A percentile compares a stretch with the other conserved stretches of the same genome.
These are phyloP conservation scores for Setophaga coronata DNA, from an alignment of 2,113 vertebrate species.

Conservation along the genomic window DNA sequence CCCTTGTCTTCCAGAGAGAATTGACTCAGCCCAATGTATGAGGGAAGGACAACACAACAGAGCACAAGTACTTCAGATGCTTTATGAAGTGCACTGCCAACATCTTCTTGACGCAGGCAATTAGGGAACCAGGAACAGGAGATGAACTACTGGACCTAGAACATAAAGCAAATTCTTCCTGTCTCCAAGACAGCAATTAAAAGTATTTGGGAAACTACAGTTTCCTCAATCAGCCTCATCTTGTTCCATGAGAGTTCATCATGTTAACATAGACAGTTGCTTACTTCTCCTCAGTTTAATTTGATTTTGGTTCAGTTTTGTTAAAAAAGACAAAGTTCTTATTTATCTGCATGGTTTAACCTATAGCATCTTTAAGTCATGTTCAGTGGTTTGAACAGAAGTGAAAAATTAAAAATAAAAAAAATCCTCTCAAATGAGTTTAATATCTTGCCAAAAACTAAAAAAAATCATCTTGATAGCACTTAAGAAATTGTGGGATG, in stretches of 20 bases:
- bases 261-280: neutral
- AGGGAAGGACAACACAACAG: neutral
- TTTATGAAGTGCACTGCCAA: neutral
- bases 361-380: neutral
- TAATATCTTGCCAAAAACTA: neutral
- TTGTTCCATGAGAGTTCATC: neutral
- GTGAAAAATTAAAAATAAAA: neutral
- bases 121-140: neutral
- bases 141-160: neutral
- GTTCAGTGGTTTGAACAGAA: neutral
- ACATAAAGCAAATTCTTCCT: neutral
- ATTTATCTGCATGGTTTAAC: neutral
- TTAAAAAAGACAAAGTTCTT: neutral
- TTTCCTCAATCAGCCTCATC: neutral
- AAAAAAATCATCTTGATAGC: neutral
- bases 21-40: rapidly evolving
- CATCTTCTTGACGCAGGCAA: neutral
- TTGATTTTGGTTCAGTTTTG: neutral
- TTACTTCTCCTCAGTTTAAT: neutral
- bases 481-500: neutral
- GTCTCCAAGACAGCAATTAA: neutral
- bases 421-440: neutral
- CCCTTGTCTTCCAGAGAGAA: neutral
- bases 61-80: neutral
- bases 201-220: neutral